Evolutionary conservation across 1,140 invertebrate genomes (phyloP), one percentile per base, ranked within the genome.

Genomic region (Trachymyrmex septentrionalis): DNA sequence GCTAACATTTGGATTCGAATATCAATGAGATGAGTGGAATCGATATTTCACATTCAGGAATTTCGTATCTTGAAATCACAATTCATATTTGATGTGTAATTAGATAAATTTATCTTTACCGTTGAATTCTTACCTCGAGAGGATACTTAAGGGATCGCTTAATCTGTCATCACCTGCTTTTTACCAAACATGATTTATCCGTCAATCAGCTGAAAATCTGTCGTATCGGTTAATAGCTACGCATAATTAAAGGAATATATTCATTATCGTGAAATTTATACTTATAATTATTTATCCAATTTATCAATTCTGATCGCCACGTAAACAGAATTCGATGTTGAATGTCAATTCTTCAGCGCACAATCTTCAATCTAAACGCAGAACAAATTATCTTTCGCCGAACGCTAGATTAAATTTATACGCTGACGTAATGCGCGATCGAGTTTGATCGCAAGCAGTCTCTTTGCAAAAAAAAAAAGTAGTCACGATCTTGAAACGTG

Each of bases 381-480:
- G 19, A 50, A 50, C 76, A 64, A 72, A 55, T 82, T 75, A 75
- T 85, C 75, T 80, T 75, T 67, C 72, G 81, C 57, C 81, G 76
- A 91, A 90, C 67, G 71, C 44, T 44, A 78, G 87, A 90, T 91
- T 90, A 91, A 90, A 89, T 91, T 91, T 90, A 69, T 72, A 85
- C 55, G 77, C 75, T 91, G 90, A 91, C 90, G 87, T 85, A 91
- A 91, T 55, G 21, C 53, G 21, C 10, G 66, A 55, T 87, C 69
- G 55, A 34, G 57, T 34, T 44, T 34, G 72, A 78, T 88, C 59
- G 44, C 30, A 50, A 34, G 12, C 72, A 61, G 34, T 72, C 57
- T 63, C 14, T 71, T 81, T 57, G 59, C n/a, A 48, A 67, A 84
- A 55, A 89, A 86, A 59, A 34, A 89, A 88, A 59, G 27, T 34